Conservation (phyloP, 2,888 invertebrate species). For the Eristalis tenax region DNA sequence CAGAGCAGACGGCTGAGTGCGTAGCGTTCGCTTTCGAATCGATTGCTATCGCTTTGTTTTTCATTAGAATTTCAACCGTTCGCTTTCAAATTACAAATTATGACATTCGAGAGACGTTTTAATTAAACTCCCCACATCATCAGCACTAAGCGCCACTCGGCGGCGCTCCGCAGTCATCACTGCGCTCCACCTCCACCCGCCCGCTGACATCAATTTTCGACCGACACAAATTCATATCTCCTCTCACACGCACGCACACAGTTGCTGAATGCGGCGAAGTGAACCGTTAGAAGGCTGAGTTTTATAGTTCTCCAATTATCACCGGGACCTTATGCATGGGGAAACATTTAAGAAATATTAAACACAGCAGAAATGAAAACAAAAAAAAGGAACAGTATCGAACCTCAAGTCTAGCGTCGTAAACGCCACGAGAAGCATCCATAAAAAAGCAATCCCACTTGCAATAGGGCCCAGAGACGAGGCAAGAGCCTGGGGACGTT, state of each 20-base stretch:
- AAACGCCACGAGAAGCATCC: slow-evolving; percentile 34
- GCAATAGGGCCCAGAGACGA: background rate
- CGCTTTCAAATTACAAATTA: background rate
- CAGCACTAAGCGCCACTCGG: background rate
- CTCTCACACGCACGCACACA: too few relatives aligned
- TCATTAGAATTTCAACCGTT: background rate
- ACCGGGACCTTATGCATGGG: slow-evolving; percentile 2
- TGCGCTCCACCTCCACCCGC: background rate
- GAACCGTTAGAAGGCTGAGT: background rate
- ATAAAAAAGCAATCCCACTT: slow-evolving; percentile 28
- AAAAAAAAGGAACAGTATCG: background rate
- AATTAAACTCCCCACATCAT: background rate
- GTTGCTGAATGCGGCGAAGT: background rate
- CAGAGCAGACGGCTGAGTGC: background rate
- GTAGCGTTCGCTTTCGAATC: background rate
- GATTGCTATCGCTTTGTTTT: background rate
- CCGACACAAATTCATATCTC: too few relatives aligned
- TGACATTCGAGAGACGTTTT: background rate
- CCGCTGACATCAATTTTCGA: background rate
- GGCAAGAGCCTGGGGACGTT: background rate
- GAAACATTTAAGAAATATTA: slow-evolving; percentile 13
- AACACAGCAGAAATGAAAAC: background rate
- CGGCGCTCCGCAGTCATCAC: too few relatives aligned
- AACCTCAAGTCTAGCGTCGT: background rate
- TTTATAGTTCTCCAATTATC: slow-evolving; percentile 20